Evolutionary conservation across 64 coral and sea anemone genomes (phyloP), one percentile per base, ranked within the genome.

Genomic region (Porites australiensis): DNA sequence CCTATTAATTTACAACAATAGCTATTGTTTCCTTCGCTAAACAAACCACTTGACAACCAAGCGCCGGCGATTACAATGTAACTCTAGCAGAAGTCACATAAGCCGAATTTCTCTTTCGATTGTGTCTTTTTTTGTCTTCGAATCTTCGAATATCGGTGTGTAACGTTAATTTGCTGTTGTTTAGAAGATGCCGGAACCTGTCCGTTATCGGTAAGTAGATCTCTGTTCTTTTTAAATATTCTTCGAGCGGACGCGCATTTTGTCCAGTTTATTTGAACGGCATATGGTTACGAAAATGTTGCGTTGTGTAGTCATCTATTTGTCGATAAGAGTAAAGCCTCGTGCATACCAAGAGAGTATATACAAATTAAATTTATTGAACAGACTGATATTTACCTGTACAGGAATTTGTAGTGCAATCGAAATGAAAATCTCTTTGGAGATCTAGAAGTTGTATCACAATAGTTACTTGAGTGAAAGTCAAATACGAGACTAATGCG

Each of bases 401-500:
- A 13, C 63, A 15, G 6, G 61, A 64, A 80, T 83, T 83, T 67
- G 62, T 20, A 67, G 46, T 67, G 81, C 61, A 83, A 83, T 83
- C 7, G 16, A 68, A 83, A 50, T 44, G 49, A 67, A 13, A 83
- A 16, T 51, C 45, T 12, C n/a, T n/a, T n/a, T n/a, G n/a, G n/a
- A n/a, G n/a, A n/a, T n/a, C 61, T 67, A 14, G 43, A 82, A 37
- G 44, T 81, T 81, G 27, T 13, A 64, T 83, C 44, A 67, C 61
- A 83, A 83, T 83, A 46, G 18, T 83, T 68, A 50, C 47, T 68
- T n/a, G 58, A 83, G 81, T 67, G 81, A 83, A 83, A 60, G 44
- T 66, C 61, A 83, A 83, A 57, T 20, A 77, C 53, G n/a, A n/a
- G n/a, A n/a, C n/a, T n/a, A n/a, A n/a, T n/a, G n/a, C n/a, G 68